Base-by-base conservation (phyloP, 2,888 invertebrate species). In the Cryptops parisi region DNA sequence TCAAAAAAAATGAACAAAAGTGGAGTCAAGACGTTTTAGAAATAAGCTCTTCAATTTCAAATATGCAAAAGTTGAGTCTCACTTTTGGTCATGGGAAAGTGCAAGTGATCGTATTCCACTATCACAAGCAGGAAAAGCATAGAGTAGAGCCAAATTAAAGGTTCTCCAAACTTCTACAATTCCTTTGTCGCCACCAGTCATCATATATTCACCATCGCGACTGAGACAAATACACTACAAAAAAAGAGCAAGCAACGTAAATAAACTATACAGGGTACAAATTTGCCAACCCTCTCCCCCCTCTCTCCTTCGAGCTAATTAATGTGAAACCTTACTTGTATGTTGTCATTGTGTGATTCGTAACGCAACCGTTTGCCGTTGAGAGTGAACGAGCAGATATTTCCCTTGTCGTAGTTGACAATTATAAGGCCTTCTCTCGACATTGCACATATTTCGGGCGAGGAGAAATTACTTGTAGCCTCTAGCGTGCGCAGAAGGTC, bases 141-240 rank as follows among this genome's bases (percentile, higher is more conserved):
- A 97, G 15, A 99, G 80, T 62, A 94, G 81, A 62, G 93, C 89
- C 63, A 99, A 79, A 66, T 94, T 96, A 74, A 91, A 93, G 53
- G 96, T 90, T 67, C 97, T 79, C 93, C 96, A 94, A 59, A 99
- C 93, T 74, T 96, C 93, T 61, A 97, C 96, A 62, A 94, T 87
- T 59, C 97, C 97, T 66, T 84, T 86, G 68, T 91, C 93, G 17
- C 96, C 96, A 59, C 93, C 97, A 62, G 94, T 86, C 80, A 96
- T 90, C 70, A 98, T 77, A 74, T 97, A 98, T 75, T 98, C 97
- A 60, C 98, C 98, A 74, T 98, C 97, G 54, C 97, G 83, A 60
- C 93, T 96, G 67, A 97, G 74, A 64, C 86, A 77, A 64, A 71
- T 63, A 45, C 77, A 90, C 69, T 70, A 61, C 1, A 54, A 55